phyloP scores from a whole-genome alignment of 2,113 vertebrate genomes.

The Platycercus adscitus region DNA sequence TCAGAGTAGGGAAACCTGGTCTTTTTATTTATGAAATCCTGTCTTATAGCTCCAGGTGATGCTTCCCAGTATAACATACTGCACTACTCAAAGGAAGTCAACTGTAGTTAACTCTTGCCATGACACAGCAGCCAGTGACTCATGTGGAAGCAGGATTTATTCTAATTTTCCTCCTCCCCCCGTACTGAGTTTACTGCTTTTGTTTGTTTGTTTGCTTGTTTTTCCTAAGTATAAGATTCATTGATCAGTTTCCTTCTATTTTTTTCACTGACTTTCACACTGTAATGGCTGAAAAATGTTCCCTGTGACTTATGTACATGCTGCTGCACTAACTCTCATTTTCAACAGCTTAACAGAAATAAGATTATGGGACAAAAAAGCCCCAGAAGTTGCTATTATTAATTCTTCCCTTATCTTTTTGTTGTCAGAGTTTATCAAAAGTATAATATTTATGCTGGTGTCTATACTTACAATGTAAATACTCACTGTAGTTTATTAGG shows the following conservation, averaged over 20 bases:
- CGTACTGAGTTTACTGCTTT: neutral
- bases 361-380: neutral
- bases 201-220: neutral
- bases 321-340: neutral
- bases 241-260: neutral
- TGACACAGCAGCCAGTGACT: neutral
- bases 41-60: neutral
- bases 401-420: neutral
- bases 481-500: neutral
- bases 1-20: neutral
- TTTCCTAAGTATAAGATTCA: neutral
- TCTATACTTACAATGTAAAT: neutral
- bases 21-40: neutral
- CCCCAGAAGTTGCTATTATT: neutral
- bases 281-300: neutral
- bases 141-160: neutral
- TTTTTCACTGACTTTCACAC: neutral
- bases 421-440: neutral
- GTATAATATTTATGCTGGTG: neutral
- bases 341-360: neutral
- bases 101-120: neutral
- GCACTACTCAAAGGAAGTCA: neutral
- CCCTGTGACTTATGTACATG: neutral
- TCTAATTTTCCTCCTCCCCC: neutral
- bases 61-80: neutral